Base-by-base conservation (phyloP, 2,113 vertebrate species). In the Macrotis lagotis region DNA sequence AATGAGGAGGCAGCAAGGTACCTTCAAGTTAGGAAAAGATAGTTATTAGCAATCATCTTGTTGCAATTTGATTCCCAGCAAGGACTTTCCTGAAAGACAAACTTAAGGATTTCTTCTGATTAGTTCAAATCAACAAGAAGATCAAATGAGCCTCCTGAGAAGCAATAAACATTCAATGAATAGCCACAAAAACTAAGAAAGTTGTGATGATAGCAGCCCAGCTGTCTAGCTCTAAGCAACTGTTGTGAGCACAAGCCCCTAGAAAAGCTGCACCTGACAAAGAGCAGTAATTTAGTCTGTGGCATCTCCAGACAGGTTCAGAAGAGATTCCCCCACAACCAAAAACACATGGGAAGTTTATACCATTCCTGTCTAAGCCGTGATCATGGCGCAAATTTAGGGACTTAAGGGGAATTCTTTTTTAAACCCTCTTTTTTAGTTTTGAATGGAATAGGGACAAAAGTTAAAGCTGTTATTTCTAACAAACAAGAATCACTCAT, bases 161-260 rank as follows among this genome's bases (percentile, higher is more conserved):
- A 90, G 95, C 95, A 94, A 95, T 91, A 95, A 96, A 95, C 95
- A 92, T 25, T 93, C 91, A 8, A 26, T 10, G 37, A 95, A 96
- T 96, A 94, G 91, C 44, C 48, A 94, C 48, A 0, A 0, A 16
- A 92, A 90, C 49, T 92, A 90, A 93, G 94, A 24, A 44, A 83
- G 66, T 44, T 2, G 1, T 44, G 37, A n/a, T 74, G 66, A 83
- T 44, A 44, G n/a, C n/a, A 0, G 50, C 93, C 52, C 97, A 93
- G 97, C 95, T 97, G 96, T 90, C 96, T 88, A 91, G 16, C 19
- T 0, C 24, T 53, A 12, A 90, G 94, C 95, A 97, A 97, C 96
- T 97, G 94, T 95, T 94, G 11, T 12, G 11, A 94, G 90, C 96
- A 95, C 95, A 48, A 96, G 96, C 3, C 52, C 92, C 94, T 14